Base-by-base conservation (phyloP, 2,797 vertebrate genomes). In the Furcifer pardalis region DNA sequence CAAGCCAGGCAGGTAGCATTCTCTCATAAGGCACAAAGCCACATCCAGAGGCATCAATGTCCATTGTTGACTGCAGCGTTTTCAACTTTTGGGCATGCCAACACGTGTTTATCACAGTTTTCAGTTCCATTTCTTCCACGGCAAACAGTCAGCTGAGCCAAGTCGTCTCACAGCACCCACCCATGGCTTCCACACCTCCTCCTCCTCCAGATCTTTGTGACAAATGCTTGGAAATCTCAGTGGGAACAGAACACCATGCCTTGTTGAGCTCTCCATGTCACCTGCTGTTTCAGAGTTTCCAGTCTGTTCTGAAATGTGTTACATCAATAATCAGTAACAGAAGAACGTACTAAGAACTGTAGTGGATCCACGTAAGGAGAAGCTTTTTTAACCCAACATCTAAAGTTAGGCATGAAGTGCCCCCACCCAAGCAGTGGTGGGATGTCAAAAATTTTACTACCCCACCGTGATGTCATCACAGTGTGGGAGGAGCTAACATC, bases 241-340 rank as follows among this genome's bases (percentile, higher is more conserved):
- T 32, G 25, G 1, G 5, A 80, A 76, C 74, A 15, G 81, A 90
- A 30, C 81, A 79, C 49, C 82, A 69, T 81, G 76, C 78, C 88
- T 83, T 1, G 0, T 32, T 69, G 76, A 71, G 80, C 84, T 40
- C 27, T 23, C 9, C 2, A 0, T 72, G 59, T 87, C 81, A 13
- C 78, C 85, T 89, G 84, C 91, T 74, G 78, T 80, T 85, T 85
- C 46, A 0, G 37, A 46, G 37, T 44, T 63, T 75, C 9, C 81
- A 82, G 68, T 37, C 84, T 85, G 2, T 86, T 68, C 32, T 2
- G 0, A 8, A 49, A 12, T 35, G 6, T 82, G 79, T 79, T 77
- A 79, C 79, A 63, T 27, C 87, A 86, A 84, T 85, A 83, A 42
- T 35, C 79, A 44, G 2, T 5, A 7, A n/a, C 2, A 1, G 17